Evolutionary conservation across 2,888 invertebrate species (phyloP).

Genomic region (Cheilosia vernalis): DNA sequence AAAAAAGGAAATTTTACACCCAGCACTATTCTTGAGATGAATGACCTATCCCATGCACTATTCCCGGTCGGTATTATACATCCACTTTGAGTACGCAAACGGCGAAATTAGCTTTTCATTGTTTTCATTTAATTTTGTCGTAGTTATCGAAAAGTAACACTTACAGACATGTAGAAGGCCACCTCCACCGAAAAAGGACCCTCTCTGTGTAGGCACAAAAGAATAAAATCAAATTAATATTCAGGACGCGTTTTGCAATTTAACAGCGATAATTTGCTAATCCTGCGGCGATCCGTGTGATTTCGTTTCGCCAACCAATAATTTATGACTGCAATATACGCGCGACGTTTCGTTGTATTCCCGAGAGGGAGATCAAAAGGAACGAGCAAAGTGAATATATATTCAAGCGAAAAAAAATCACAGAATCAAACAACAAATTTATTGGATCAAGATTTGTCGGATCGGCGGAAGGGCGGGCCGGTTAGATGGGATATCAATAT

Average conservation of each 20-base stretch:
- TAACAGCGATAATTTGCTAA: slow-evolving; percentile 61
- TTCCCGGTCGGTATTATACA: slow-evolving; percentile 7
- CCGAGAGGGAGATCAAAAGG: slow-evolving; percentile 53
- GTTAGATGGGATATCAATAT: slow-evolving; percentile 72
- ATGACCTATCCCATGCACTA: slow-evolving; percentile 58
- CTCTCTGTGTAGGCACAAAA: neutral
- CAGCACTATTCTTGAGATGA: slow-evolving; percentile 74
- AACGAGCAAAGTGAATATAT: slow-evolving; percentile 17
- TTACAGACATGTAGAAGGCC: neutral
- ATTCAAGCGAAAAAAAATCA: neutral
- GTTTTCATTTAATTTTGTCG: too few species aligned
- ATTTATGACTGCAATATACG: slow-evolving; percentile 58
- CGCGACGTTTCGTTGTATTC: slow-evolving; percentile 27
- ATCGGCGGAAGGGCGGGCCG: slow-evolving; percentile 72
- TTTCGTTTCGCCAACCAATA: slow-evolving; percentile 61
- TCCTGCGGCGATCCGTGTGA: slow-evolving; percentile 67
- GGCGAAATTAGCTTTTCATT: neutral
- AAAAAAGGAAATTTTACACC: slow-evolving; percentile 63
- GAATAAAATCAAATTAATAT: slow-evolving; percentile 50
- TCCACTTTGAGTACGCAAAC: slow-evolving; percentile 10
- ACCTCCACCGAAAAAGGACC: slow-evolving; percentile 6
- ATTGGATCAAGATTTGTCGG: slow-evolving; percentile 72
- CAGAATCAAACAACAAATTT: slow-evolving; percentile 69
- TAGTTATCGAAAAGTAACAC: neutral
- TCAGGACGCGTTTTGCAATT: slow-evolving; percentile 53